Evolutionary conservation across 2,888 invertebrate species (phyloP), one percentile per base, ranked within the genome.

Genomic region (Chloroclystis v-ata): DNA sequence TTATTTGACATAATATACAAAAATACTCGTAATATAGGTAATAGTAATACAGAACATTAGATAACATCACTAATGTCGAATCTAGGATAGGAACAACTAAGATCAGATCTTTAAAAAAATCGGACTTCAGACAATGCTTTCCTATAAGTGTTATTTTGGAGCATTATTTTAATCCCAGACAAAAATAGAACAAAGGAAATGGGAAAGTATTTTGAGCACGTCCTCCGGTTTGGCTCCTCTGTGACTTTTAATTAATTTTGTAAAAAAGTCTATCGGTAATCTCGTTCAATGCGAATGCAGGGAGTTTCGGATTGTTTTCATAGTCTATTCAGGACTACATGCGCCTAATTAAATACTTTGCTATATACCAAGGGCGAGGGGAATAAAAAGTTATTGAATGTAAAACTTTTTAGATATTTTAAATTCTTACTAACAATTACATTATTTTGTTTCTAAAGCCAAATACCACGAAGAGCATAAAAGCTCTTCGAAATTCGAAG

Each of bases 151-250:
- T 45, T 49, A 43, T 51, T 55, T 59, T 44, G 52, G 51, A 48
- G 47, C 53, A 56, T 53, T 55, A 56, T 56, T 56, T 56, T 56
- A 59, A 59, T 59, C 43, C 60, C 74, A 71, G 70, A 69, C 68
- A 70, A 66, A 78, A 81, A 77, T 67, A 69, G 68, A 61, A 69
- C 64, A 72, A 72, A 65, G 63, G 59, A 54, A 69, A 56, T 64
- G 67, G 63, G 54, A 67, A 76, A 77, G 80, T 82, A 82, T 84
- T 84, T 83, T 75, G 72, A 75, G 78, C 82, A 83, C 82, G 83
- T 61, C 63, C 65, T 57, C 62, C 62, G 57, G 60, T 64, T 49
- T 55, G 58, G 63, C 57, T 57, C 62, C 58, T 65, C 61, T 65
- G 70, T 66, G 72, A 76, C 73, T 78, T 81, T 82, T 80, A 81